Evolutionary conservation across 2,113 vertebrate genomes (phyloP).

Genomic region (Sula dactylatra): DNA sequence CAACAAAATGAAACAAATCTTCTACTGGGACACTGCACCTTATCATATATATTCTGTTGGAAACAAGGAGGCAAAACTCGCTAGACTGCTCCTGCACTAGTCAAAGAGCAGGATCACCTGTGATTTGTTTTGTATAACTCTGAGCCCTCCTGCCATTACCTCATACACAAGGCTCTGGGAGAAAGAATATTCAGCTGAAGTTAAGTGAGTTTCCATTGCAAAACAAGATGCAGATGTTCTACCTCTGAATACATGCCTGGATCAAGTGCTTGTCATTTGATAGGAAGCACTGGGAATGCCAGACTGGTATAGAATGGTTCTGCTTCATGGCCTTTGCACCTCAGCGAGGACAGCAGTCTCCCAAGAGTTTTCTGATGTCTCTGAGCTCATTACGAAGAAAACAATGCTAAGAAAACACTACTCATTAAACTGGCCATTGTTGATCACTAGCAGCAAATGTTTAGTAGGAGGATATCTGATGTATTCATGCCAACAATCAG

Average conservation of each 20-base stretch:
- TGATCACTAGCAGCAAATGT: background rate
- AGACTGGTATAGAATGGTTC: background rate
- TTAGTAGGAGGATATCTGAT: background rate
- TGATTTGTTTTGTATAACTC: background rate
- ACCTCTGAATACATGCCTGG: background rate
- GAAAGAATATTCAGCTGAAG: background rate
- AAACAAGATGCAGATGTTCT: constrained; percentile 58
- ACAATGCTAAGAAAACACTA: background rate
- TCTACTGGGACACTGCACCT: constrained; percentile 1
- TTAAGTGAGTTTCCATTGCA: constrained; percentile 17
- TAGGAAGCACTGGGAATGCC: background rate
- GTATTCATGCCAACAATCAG: background rate
- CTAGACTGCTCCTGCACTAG: background rate
- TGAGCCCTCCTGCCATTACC: background rate
- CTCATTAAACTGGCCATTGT: background rate
- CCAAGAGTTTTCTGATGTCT: background rate
- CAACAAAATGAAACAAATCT: background rate
- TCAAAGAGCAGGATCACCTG: constrained; percentile 24
- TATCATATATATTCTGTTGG: background rate
- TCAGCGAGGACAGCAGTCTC: background rate
- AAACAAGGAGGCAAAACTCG: background rate
- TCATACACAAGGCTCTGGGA: background rate
- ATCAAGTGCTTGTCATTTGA: constrained; percentile 22
- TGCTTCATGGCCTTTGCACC: constrained; percentile 4
- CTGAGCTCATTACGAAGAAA: constrained; percentile 36